These are phyloP conservation scores for Adelphocoris suturalis DNA, from an alignment of 2,888 invertebrate genomes.

Conservation along the genomic window DNA sequence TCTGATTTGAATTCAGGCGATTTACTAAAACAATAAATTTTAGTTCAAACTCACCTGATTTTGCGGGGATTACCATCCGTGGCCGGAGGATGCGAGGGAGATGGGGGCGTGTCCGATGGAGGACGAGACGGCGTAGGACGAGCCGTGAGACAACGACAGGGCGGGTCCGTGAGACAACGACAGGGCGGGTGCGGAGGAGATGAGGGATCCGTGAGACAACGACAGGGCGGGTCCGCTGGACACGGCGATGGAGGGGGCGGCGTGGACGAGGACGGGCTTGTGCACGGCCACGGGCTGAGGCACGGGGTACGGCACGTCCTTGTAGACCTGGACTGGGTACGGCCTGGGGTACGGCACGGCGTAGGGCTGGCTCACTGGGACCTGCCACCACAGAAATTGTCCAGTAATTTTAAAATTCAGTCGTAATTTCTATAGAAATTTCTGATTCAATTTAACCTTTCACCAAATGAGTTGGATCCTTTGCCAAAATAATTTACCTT, in stretches of 20 bases:
- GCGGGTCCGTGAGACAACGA: background rate
- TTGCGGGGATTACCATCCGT: slow-evolving; percentile 1
- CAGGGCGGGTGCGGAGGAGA: background rate
- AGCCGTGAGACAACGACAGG: background rate
- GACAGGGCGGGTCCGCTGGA: background rate
- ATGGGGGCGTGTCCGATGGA: slow-evolving; percentile 9
- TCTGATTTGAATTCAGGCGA: no score
- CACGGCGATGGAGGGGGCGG: slow-evolving; percentile 11
- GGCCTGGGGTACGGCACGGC: slow-evolving; percentile 78
- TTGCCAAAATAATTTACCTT: no score
- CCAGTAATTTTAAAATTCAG: no score
- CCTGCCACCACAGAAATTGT: no score
- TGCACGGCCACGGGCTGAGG: slow-evolving; percentile 78
- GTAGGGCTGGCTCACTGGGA: slow-evolving; percentile 79
- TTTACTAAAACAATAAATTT: no score
- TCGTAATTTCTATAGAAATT: no score
- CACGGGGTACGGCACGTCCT: slow-evolving; percentile 81
- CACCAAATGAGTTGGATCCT: no score
- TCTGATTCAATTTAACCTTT: no score
- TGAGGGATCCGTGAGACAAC: background rate
- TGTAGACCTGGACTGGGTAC: slow-evolving; percentile 79
- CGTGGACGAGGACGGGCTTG: slow-evolving; percentile 32
- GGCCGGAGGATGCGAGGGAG: slow-evolving; percentile 24
- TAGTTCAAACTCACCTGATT: no score
- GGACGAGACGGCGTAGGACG: background rate